Evolutionary conservation across 2,888 invertebrate genomes (phyloP).

Genomic region (Argyresthia albistria): DNA sequence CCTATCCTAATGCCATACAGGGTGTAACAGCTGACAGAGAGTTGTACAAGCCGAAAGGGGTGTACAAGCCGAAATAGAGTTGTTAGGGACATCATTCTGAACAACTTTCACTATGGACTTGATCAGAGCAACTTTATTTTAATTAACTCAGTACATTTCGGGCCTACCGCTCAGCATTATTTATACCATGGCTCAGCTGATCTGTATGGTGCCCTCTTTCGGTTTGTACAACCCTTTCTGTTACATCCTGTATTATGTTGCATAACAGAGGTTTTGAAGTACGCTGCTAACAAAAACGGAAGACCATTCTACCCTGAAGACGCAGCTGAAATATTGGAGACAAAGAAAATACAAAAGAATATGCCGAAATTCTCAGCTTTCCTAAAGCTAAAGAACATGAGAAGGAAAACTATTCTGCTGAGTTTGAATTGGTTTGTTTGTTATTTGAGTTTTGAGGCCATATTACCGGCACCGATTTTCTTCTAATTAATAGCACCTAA

Average conservation of each 20-base stretch:
- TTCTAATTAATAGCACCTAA: not conserved
- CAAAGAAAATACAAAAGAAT: slow-evolving; percentile 14
- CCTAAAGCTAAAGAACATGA: slow-evolving; percentile 59
- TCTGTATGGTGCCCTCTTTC: no score
- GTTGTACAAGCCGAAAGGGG: no score
- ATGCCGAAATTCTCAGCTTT: slow-evolving; percentile 50
- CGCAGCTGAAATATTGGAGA: slow-evolving; percentile 19
- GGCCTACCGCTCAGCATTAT: no score
- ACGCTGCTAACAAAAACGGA: slow-evolving; percentile 36
- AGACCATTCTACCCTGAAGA: slow-evolving; percentile 20
- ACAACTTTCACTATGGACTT: no score
- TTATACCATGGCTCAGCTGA: no score
- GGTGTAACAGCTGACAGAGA: no score
- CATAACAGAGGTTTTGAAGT: slow-evolving; percentile 33
- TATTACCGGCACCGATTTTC: not conserved
- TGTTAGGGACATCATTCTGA: no score
- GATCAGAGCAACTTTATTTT: no score
- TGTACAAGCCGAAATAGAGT: no score
- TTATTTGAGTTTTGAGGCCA: not conserved
- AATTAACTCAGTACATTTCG: no score
- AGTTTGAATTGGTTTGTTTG: slow-evolving; percentile 13
- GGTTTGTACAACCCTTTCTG: no score
- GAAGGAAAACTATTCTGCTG: slow-evolving; percentile 58
- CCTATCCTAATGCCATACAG: not conserved
- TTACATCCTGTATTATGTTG: no score